phyloP scores from a whole-genome alignment of 2,797 vertebrate genomes.

The Phalloptychus januarius region DNA sequence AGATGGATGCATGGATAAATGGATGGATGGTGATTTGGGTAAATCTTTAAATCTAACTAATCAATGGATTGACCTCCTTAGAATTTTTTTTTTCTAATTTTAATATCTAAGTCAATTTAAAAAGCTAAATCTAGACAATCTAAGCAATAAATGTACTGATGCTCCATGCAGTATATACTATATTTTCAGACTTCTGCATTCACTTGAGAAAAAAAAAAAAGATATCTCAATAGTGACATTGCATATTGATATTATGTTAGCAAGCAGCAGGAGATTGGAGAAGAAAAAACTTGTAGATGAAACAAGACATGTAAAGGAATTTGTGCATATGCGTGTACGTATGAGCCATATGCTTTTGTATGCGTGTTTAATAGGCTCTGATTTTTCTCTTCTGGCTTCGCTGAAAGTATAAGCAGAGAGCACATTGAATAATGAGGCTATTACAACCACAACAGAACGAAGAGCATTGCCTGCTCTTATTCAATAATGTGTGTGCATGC shows the following conservation, averaged over 20 bases:
- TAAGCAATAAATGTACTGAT: not conserved
- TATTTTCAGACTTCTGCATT: not conserved
- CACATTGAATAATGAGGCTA: conserved; percentile 77
- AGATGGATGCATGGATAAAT: no score
- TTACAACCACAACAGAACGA: conserved; percentile 68
- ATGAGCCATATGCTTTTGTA: conserved; percentile 26
- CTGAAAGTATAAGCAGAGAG: conserved; percentile 59
- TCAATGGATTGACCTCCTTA: not conserved
- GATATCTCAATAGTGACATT: conserved; percentile 6
- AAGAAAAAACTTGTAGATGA: not conserved
- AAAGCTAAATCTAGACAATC: not conserved
- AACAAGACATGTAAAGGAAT: conserved; percentile 22
- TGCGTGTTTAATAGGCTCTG: conserved; percentile 52
- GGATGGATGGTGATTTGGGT: no score
- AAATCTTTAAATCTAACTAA: not conserved
- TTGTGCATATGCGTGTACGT: conserved; percentile 14
- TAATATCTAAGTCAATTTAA: not conserved
- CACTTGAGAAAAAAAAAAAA: not conserved
- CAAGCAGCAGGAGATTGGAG: not conserved
- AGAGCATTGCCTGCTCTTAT: conserved; percentile 56
- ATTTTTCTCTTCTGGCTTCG: conserved; percentile 58
- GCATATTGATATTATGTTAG: conserved; percentile 1
- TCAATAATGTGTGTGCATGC: conserved; percentile 64
- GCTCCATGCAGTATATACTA: no score
- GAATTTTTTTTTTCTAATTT: not conserved